A percentile compares a stretch with the other conserved stretches of the same genome.
These are phyloP conservation scores for Automeris io DNA, from an alignment of 2,888 invertebrate species.

Conservation along the genomic window DNA sequence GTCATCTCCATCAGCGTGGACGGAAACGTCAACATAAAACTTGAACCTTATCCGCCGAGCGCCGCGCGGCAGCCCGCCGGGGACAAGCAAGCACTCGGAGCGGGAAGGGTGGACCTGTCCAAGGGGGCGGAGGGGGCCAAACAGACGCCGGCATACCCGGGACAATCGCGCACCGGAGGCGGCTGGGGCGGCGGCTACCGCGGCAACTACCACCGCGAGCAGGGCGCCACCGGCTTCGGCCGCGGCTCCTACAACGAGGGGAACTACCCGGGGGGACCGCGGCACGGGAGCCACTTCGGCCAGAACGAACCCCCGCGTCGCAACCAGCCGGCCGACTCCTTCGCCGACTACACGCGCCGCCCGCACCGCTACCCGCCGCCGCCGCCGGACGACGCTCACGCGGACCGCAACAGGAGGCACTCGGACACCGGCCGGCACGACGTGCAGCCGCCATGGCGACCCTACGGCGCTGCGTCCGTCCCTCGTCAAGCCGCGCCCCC, in stretches of 20 bases:
- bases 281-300: slow-evolving; percentile 23
- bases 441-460: slow-evolving; percentile 32
- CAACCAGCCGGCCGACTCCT: slow-evolving; percentile 28
- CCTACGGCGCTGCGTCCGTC: slow-evolving; percentile 18
- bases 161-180: slow-evolving; percentile 70
- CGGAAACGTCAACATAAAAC: slow-evolving; percentile 78
- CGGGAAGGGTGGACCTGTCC: slow-evolving; percentile 36
- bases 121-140: slow-evolving; percentile 40
- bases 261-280: slow-evolving; percentile 25
- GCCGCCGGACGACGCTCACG: slow-evolving; percentile 28
- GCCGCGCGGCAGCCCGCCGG: slow-evolving; percentile 5
- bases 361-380: slow-evolving; percentile 40
- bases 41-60: slow-evolving; percentile 23
- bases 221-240: slow-evolving; percentile 25
- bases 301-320: slow-evolving; percentile 29
- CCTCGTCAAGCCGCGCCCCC: slow-evolving; percentile 11
- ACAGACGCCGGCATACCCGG: slow-evolving; percentile 81
- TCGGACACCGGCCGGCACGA: slow-evolving; percentile 12
- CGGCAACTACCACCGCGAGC: slow-evolving; percentile 27
- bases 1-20: slow-evolving; percentile 77
- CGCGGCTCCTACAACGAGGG: slow-evolving; percentile 44
- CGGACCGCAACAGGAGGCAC: slow-evolving; percentile 25
- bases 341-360: slow-evolving; percentile 35
- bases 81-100: slow-evolving; percentile 11
- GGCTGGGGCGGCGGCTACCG: slow-evolving; percentile 64